These are phyloP conservation scores for Heliocidaris erythrogramma DNA, from an alignment of 35 echinoderm and acorn worm genomes.

Conservation along the genomic window DNA sequence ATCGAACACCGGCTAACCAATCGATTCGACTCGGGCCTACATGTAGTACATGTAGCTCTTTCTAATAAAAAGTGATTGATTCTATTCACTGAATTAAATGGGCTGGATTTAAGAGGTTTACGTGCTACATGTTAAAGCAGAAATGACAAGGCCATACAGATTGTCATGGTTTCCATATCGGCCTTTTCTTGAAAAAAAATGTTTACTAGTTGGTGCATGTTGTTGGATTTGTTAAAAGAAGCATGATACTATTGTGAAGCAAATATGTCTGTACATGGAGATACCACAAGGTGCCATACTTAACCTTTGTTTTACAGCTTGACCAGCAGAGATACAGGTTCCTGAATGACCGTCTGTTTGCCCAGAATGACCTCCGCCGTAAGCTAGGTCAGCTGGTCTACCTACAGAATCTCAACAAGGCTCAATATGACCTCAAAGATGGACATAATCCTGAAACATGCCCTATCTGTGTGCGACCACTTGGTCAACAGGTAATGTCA, in stretches of 20 bases:
- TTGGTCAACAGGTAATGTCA: slow-evolving; percentile 62
- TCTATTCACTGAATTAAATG: too few species aligned
- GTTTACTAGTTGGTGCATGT: not conserved
- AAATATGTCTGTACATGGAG: not conserved
- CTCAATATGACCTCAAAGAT: slow-evolving; percentile 61
- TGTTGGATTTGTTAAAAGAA: not conserved
- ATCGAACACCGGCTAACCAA: too few species aligned
- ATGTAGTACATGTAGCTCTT: too few species aligned
- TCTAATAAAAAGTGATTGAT: too few species aligned
- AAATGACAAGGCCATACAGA: too few species aligned
- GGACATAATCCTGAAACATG: slow-evolving; percentile 88
- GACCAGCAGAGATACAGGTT: slow-evolving; percentile 73
- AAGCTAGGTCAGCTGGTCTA: slow-evolving; percentile 96
- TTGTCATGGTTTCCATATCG: too few species aligned
- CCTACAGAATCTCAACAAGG: slow-evolving; percentile 74
- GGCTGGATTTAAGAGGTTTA: too few species aligned
- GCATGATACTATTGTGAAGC: not conserved
- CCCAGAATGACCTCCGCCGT: slow-evolving; percentile 72
- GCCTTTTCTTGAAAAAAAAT: not conserved
- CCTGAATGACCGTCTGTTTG: slow-evolving; percentile 76
- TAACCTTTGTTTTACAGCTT: slow-evolving; percentile 55
- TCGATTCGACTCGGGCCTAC: too few species aligned
- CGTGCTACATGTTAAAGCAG: too few species aligned
- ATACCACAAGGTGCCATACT: too few species aligned
- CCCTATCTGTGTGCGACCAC: slow-evolving; percentile 81